Conservation (phyloP, 2,888 invertebrate species). For the Stomorhina lunata region DNA sequence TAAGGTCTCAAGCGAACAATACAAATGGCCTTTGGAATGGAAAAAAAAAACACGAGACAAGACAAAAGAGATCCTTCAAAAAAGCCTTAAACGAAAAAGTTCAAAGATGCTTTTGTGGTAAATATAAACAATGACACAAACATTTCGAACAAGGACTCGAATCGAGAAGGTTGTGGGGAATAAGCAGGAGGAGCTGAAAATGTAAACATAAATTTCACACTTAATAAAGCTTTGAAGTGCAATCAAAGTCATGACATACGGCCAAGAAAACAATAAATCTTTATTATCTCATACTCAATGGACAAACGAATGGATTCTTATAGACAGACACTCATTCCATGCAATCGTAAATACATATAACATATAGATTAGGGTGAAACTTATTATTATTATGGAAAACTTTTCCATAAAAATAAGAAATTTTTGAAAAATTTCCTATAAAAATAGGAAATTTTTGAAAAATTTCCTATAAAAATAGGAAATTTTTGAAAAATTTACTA, state of each 20-base stretch:
- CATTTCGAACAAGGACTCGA: background rate
- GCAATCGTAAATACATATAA: too few relatives aligned
- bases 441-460: too few relatives aligned
- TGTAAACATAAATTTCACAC: conserved; percentile 63
- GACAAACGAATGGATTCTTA: background rate
- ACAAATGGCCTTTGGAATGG: conserved; percentile 43
- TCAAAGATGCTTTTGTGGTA: background rate
- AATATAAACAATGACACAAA: background rate
- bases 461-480: too few relatives aligned
- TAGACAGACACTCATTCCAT: background rate
- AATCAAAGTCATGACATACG: conserved; percentile 63
- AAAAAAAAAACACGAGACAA: conserved; percentile 22
- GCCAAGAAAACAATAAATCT: conserved; percentile 62
- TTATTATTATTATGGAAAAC: too few relatives aligned
- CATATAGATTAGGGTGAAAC: too few relatives aligned
- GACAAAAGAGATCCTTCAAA: conserved; percentile 48
- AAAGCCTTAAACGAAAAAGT: conserved; percentile 15
- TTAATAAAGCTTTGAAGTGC: conserved; percentile 67
- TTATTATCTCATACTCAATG: conserved; percentile 46
- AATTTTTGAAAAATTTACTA: too few relatives aligned
- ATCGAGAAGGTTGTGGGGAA: background rate
- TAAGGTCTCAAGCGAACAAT: background rate
- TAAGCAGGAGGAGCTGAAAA: background rate
- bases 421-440: too few relatives aligned
- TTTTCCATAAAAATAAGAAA: too few relatives aligned